Evolutionary conservation across 1,140 invertebrate species (phyloP).

Genomic region (Rhopalosiphum padi): DNA sequence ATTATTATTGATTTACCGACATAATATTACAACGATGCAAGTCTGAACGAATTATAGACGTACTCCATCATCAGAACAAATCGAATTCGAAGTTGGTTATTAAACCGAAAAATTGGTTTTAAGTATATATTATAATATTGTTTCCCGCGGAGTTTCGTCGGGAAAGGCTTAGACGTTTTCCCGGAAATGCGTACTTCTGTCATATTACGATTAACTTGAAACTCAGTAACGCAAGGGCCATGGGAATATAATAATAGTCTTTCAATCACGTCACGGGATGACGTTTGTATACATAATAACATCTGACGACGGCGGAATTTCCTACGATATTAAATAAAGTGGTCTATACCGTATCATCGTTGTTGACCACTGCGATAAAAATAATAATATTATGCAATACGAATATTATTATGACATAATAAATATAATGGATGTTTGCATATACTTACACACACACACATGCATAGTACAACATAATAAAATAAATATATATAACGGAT

Average conservation of each 20-base stretch:
- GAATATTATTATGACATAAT: background rate
- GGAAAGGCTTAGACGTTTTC: background rate
- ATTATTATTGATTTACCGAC: background rate
- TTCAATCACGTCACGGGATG: background rate
- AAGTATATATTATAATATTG: background rate
- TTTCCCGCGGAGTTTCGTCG: background rate
- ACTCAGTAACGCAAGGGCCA: too few relatives aligned
- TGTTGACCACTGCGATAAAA: background rate
- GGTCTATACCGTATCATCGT: background rate
- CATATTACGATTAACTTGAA: background rate
- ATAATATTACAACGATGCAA: background rate
- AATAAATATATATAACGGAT: background rate
- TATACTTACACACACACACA: background rate
- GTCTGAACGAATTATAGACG: background rate
- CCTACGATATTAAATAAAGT: background rate
- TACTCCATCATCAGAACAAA: background rate
- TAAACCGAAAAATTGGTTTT: background rate
- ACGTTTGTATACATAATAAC: background rate
- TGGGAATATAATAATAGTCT: background rate
- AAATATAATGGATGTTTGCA: background rate
- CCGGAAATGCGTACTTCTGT: background rate
- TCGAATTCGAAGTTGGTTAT: background rate
- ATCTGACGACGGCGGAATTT: background rate
- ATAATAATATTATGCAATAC: slow-evolving; percentile 1
- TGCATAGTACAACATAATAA: background rate